Evolutionary conservation across 2,888 invertebrate genomes (phyloP).

Genomic region (Operophtera brumata): DNA sequence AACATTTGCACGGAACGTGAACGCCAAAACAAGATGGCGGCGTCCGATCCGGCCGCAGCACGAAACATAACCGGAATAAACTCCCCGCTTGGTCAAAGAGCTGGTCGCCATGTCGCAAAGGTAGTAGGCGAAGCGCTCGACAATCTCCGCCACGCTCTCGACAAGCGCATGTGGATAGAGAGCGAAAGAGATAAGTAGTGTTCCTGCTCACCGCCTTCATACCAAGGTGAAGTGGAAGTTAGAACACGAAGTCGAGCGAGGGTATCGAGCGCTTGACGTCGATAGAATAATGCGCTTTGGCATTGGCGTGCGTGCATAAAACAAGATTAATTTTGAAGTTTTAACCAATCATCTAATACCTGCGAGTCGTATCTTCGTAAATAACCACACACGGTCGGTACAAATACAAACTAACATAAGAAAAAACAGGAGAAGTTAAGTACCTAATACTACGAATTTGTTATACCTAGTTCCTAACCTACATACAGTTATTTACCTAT

Average conservation of each 20-base stretch:
- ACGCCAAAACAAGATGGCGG: slow-evolving; percentile 31
- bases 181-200: slow-evolving; percentile 39
- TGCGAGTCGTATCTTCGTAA: no score
- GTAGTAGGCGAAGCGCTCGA: slow-evolving; percentile 38
- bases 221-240: slow-evolving; percentile 60
- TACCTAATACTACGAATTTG: no score
- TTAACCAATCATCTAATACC: background rate
- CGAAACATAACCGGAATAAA: slow-evolving; percentile 63
- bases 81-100: slow-evolving; percentile 54
- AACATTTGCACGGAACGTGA: slow-evolving; percentile 23
- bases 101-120: slow-evolving; percentile 22
- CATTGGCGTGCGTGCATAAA: slow-evolving; percentile 4
- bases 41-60: slow-evolving; percentile 18
- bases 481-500: no score
- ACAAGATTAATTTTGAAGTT: background rate
- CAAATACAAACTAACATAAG: no score
- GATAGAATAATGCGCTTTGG: slow-evolving; percentile 15
- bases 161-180: slow-evolving; percentile 39
- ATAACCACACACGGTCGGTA: no score
- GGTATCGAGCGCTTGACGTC: slow-evolving; percentile 48
- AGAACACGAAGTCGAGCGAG: slow-evolving; percentile 36
- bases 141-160: slow-evolving; percentile 41
- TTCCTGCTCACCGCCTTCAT: slow-evolving; percentile 2
- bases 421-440: no score
- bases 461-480: no score